Percentiles rank a stretch among this genome's conserved stretches.
Conservation (phyloP, 1,140 invertebrate genomes). For the Callitettix versicolor region DNA sequence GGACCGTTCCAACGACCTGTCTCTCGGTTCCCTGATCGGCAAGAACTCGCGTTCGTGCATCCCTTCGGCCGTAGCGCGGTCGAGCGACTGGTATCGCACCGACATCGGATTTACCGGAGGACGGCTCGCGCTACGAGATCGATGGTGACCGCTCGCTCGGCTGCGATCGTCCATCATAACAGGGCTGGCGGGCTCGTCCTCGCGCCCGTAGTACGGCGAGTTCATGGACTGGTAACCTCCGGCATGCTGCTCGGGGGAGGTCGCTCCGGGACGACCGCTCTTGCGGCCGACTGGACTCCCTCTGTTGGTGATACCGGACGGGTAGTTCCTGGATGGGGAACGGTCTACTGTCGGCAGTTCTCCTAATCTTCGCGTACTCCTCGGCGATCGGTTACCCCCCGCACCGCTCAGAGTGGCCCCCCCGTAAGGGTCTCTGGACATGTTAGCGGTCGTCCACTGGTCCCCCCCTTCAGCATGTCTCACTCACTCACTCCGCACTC, state of each 20-base stretch:
- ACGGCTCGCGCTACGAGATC: constrained; percentile 47
- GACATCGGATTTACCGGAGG: constrained; percentile 42
- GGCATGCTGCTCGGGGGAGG: constrained; percentile 41
- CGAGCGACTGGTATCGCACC: constrained; percentile 63
- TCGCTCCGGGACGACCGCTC: constrained; percentile 44
- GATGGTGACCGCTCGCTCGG: constrained; percentile 39
- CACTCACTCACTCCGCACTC: constrained; percentile 6
- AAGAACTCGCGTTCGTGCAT: constrained; percentile 66
- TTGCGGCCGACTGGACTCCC: constrained; percentile 46
- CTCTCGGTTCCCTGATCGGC: constrained; percentile 61
- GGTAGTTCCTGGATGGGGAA: constrained; percentile 63
- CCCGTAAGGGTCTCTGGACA: constrained; percentile 64
- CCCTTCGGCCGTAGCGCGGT: constrained; percentile 47
- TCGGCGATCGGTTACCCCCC: constrained; percentile 46
- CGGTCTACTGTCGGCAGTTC: constrained; percentile 75
- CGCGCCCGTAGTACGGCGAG: constrained; percentile 54
- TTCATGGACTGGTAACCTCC: constrained; percentile 33
- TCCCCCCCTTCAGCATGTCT: constrained; percentile 10
- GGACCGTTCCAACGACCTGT: constrained; percentile 46
- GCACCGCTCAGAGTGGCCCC: constrained; percentile 36
- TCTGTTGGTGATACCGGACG: constrained; percentile 37
- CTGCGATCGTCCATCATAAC: constrained; percentile 42
- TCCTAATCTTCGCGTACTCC: constrained; percentile 48
- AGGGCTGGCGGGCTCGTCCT: constrained; percentile 61
- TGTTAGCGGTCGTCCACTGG: constrained; percentile 24